Conservation (phyloP, 2,113 vertebrate genomes). For the Corythornis madagascariensis region DNA sequence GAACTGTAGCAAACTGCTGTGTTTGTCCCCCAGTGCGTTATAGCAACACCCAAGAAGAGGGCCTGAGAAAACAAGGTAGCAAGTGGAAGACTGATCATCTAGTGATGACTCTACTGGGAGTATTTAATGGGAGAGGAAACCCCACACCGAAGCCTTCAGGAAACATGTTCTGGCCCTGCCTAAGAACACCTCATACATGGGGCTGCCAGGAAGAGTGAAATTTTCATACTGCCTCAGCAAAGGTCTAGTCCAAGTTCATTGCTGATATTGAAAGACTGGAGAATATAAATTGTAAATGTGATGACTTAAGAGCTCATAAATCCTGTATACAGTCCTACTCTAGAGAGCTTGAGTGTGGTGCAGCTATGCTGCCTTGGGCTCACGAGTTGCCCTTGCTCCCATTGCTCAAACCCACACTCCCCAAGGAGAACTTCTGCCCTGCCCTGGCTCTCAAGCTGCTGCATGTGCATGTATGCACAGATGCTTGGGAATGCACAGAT, state of each 20-base stretch:
- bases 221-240: background rate
- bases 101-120: background rate
- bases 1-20: background rate
- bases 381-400: background rate
- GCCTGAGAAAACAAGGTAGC: background rate
- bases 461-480: no score
- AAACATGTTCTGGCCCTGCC: background rate
- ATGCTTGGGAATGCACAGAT: background rate
- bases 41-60: background rate
- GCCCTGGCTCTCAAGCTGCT: background rate
- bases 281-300: slow-evolving; percentile 48
- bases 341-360: background rate
- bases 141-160: background rate
- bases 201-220: background rate
- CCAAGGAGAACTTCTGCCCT: background rate
- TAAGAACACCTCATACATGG: background rate
- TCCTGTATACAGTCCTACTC: slow-evolving; percentile 3
- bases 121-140: background rate
- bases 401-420: background rate
- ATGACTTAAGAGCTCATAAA: slow-evolving; percentile 63
- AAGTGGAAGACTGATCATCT: background rate
- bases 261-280: slow-evolving; percentile 41
- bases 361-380: background rate
- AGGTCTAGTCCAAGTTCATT: slow-evolving; percentile 42
- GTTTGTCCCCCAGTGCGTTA: background rate